Conservation (phyloP, 2,113 vertebrate species). For the Cavia aperea region DNA sequence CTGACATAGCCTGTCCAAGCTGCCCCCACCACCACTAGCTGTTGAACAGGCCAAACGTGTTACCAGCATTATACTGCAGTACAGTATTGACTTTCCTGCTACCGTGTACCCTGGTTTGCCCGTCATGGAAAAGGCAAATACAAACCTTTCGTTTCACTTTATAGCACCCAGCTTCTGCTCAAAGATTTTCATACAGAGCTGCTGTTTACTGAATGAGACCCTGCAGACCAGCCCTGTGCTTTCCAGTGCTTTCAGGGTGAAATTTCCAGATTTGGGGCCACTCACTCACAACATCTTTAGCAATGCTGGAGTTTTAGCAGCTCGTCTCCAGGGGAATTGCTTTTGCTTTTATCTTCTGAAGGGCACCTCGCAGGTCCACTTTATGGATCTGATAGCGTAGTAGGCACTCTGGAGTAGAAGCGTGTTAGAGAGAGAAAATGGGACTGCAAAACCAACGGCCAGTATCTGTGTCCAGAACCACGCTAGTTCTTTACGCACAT, state of each 20-base stretch:
- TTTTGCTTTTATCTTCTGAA: no score
- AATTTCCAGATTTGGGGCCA: neutral
- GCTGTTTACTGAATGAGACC: neutral
- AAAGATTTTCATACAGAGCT: neutral
- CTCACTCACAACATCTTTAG: neutral
- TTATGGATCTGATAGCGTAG: neutral
- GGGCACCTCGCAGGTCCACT: neutral
- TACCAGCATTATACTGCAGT: neutral
- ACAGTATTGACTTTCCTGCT: neutral
- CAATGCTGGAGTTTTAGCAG: neutral
- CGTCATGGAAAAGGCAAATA: neutral
- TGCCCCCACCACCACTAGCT: rapidly evolving
- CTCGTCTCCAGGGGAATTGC: neutral
- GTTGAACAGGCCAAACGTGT: neutral
- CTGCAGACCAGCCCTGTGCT: neutral
- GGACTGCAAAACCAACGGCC: rapidly evolving
- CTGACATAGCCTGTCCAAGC: rapidly evolving
- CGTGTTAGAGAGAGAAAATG: neutral
- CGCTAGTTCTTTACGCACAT: neutral
- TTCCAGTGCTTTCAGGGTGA: neutral
- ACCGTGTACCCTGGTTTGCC: no score
- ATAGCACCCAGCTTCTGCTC: neutral
- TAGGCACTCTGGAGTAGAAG: neutral
- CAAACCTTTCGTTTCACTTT: neutral
- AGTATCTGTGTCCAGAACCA: neutral